Evolutionary conservation across 2,113 vertebrate genomes (phyloP).

Genomic region (Paramormyrops kingsleyae): DNA sequence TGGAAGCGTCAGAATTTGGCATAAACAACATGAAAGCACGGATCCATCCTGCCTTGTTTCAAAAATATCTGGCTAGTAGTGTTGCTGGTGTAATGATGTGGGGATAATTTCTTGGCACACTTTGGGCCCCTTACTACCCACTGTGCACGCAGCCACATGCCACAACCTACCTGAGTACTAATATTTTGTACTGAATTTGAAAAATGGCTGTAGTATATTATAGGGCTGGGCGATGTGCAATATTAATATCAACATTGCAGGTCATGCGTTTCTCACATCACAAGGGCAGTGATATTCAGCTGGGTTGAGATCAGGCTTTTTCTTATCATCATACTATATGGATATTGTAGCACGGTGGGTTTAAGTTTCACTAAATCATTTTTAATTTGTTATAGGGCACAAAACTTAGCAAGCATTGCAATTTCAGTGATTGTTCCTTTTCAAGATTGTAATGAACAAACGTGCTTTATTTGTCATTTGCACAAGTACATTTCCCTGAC

Average conservation of each 20-base stretch:
- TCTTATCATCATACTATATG: no score
- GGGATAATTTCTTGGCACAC: not conserved
- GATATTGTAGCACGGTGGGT: no score
- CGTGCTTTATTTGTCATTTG: no score
- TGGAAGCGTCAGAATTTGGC: not conserved
- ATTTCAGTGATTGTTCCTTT: not conserved
- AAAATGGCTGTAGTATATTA: not conserved
- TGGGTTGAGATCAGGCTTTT: not conserved
- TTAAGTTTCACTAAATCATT: not conserved
- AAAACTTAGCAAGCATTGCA: not conserved
- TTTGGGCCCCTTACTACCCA: not conserved
- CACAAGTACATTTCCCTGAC: no score
- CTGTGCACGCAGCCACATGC: not conserved
- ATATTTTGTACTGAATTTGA: not conserved
- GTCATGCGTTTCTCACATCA: not conserved
- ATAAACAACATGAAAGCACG: not conserved
- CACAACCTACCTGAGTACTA: not conserved
- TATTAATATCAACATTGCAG: not conserved
- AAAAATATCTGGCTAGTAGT: not conserved
- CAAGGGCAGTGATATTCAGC: not conserved
- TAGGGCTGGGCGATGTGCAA: not conserved
- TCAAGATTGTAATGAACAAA: no score
- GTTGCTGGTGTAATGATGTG: not conserved
- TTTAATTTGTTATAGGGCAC: not conserved
- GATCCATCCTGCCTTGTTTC: not conserved